Conservation (phyloP, 1,140 invertebrate genomes). For the Temnothorax longispinosus region DNA sequence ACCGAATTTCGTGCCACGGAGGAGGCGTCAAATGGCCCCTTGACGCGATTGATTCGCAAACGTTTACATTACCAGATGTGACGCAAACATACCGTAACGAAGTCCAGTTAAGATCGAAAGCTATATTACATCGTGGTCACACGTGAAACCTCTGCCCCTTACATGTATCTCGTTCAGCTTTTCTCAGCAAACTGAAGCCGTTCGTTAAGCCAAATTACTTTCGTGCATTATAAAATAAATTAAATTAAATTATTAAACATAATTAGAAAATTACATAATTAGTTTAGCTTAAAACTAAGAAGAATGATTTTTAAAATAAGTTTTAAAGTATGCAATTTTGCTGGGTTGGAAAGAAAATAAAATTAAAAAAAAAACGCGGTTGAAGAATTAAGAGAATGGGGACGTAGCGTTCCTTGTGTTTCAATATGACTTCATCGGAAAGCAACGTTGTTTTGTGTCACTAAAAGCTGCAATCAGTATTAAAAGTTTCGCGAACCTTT, state of each 20-base stretch:
- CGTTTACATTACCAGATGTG: conserved; percentile 50
- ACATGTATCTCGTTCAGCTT: not conserved
- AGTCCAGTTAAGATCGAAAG: conserved; percentile 21
- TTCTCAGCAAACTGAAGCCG: not conserved
- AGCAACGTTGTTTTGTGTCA: not conserved
- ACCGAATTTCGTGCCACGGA: conserved; percentile 35
- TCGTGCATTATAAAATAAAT: not conserved
- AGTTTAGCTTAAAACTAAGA: not conserved
- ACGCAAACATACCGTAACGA: conserved; percentile 57
- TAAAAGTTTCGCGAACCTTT: not conserved
- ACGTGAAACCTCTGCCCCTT: not conserved
- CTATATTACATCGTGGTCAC: not conserved
- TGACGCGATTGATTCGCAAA: conserved; percentile 56
- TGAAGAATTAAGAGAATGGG: not conserved
- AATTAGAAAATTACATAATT: conserved; percentile 1
- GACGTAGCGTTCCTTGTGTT: not conserved
- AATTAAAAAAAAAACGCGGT: not conserved
- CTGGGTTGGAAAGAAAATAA: not conserved
- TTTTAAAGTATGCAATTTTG: not conserved
- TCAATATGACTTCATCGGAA: not conserved
- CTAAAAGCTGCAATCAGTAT: not conserved
- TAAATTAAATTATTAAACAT: not conserved
- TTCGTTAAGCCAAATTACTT: not conserved
- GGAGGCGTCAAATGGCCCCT: conserved; percentile 31
- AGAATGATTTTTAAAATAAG: not conserved